Evolutionary conservation across 2,888 invertebrate genomes (phyloP).

Genomic region (Machimus atricapillus): DNA sequence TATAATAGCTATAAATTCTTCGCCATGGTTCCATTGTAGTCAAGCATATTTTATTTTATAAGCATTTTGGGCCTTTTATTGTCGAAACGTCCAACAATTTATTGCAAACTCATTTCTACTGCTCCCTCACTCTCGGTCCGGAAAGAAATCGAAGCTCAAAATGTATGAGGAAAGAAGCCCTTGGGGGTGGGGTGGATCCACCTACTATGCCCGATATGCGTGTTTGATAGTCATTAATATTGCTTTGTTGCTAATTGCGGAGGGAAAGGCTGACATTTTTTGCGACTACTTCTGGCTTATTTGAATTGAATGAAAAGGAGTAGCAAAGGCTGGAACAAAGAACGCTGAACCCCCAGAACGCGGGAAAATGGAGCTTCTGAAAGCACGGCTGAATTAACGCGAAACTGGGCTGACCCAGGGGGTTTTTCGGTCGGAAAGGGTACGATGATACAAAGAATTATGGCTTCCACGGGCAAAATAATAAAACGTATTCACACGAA

Average conservation of each 20-base stretch:
- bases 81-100: neutral
- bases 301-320: neutral
- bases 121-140: neutral
- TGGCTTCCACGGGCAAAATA: neutral
- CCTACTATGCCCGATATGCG: neutral
- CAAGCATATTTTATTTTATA: neutral
- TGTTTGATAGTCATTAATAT: constrained; percentile 22
- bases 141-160: neutral
- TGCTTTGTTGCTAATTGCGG: constrained; percentile 1
- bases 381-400: neutral
- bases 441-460: neutral
- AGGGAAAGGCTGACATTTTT: neutral
- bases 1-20: neutral
- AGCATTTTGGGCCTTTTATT: neutral
- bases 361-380: neutral
- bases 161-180: neutral
- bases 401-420: neutral
- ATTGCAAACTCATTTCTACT: neutral
- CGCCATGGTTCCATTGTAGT: neutral
- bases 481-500: neutral
- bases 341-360: neutral
- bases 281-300: neutral
- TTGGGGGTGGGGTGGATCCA: neutral
- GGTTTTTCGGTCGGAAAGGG: neutral
- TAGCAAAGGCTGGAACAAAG: neutral